Base-by-base conservation (phyloP, 37 sponge, comb jelly and placozoan species). In the Axinella damicornis region DNA sequence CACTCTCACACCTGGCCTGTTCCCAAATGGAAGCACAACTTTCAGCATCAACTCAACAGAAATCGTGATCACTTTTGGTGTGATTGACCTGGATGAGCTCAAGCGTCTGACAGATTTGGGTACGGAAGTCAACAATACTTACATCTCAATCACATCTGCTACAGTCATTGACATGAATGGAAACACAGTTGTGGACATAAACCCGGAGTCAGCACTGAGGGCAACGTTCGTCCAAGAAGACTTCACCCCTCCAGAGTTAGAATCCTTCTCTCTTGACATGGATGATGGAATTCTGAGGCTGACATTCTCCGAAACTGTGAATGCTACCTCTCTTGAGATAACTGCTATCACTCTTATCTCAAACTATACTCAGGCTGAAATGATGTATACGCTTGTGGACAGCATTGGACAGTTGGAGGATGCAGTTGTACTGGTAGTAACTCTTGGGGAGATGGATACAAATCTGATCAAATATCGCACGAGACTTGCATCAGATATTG, bases 231-330 rank as follows among this genome's bases (percentile, higher is more conserved):
- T 92, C 9, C 24, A 54, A 40, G 63, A 56, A 60, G 97, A 97
- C 54, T 25, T 37, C 13, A 92, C 90, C 13, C 38, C 87, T 59
- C 97, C 97, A 31, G 55, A 59, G 25, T 39, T 97, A 20, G 86
- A 61, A 21, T 58, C 24, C 0, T 94, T 92, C 65, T 77, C 92
- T 38, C 66, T 97, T 13, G 92, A 97, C 57, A 59, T 97, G 69
- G 69, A 96, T 85, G 40, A 21, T 22, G 97, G 94, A 18, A 53
- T 73, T n/a, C 59, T 97, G 56, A 71, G 71, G 0, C 69, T 97
- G 22, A 91, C 87, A 19, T 97, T 97, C 63, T 89, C 87, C 0
- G 97, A 97, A 71, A 97, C 97, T 24, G 94, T 94, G 1, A 88
- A 91, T 85, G 80, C 92, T 53, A 56, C 82, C 13, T 81, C 97